phyloP scores from a whole-genome alignment of 2,113 vertebrate species.

The Motacilla tschutschensis region DNA sequence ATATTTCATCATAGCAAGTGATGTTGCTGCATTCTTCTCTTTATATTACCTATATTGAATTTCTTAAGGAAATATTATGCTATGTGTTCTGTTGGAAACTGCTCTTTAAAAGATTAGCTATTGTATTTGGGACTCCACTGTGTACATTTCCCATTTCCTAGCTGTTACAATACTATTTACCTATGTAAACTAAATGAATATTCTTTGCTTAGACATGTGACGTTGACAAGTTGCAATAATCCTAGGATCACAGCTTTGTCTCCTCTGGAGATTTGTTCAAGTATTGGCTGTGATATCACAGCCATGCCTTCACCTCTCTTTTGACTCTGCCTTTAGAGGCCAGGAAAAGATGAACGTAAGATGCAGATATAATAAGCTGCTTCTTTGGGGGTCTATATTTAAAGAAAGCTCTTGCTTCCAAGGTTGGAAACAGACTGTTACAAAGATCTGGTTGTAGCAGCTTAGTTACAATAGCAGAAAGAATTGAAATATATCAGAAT shows the following conservation, averaged over 20 bases:
- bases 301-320: background rate
- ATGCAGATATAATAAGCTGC: background rate
- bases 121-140: background rate
- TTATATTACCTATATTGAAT: background rate
- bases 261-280: background rate
- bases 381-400: background rate
- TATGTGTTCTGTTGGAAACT: background rate
- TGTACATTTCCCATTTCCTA: background rate
- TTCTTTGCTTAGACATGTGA: background rate
- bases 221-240: background rate
- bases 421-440: background rate
- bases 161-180: background rate
- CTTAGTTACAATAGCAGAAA: background rate
- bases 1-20: background rate
- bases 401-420: background rate
- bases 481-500: background rate
- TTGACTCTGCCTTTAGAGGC: background rate
- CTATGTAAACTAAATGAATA: background rate
- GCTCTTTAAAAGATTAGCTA: background rate
- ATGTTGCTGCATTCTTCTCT: background rate
- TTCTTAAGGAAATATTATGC: background rate
- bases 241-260: background rate
- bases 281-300: background rate
- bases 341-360: background rate
- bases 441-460: background rate